phyloP scores from a whole-genome alignment of 2,797 vertebrate species.

The Rhinichthys osculus region DNA sequence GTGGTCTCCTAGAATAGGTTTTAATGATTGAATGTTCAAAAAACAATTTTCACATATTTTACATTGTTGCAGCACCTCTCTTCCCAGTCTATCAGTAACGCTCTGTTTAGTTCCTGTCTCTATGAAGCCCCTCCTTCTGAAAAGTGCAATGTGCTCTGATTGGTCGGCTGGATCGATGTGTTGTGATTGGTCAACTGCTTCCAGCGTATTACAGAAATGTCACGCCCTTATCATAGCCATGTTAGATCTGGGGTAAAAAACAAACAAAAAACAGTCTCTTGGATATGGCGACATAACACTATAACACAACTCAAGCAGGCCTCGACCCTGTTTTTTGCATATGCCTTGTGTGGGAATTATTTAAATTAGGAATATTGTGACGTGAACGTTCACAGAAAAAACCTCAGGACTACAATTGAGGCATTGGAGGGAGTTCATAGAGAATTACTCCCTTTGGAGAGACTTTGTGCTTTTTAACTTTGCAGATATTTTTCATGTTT shows the following conservation, averaged over 20 bases:
- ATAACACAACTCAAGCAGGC: too few relatives aligned
- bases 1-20: background rate
- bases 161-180: background rate
- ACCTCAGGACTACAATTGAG: background rate
- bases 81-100: background rate
- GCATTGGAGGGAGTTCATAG: too few relatives aligned
- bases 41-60: background rate
- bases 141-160: background rate
- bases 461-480: background rate
- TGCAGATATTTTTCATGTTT: background rate
- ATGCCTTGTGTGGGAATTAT: background rate
- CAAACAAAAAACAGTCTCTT: too few relatives aligned
- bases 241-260: too few relatives aligned
- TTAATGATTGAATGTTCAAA: background rate
- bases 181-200: background rate
- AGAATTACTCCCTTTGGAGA: too few relatives aligned
- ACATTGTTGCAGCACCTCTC: background rate
- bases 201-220: background rate
- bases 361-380: background rate
- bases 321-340: background rate
- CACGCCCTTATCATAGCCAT: background rate
- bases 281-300: too few relatives aligned
- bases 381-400: background rate
- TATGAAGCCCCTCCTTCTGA: background rate
- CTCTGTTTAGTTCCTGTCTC: background rate